Conservation (phyloP, 2,797 vertebrate genomes). For the Delichon dasypus region DNA sequence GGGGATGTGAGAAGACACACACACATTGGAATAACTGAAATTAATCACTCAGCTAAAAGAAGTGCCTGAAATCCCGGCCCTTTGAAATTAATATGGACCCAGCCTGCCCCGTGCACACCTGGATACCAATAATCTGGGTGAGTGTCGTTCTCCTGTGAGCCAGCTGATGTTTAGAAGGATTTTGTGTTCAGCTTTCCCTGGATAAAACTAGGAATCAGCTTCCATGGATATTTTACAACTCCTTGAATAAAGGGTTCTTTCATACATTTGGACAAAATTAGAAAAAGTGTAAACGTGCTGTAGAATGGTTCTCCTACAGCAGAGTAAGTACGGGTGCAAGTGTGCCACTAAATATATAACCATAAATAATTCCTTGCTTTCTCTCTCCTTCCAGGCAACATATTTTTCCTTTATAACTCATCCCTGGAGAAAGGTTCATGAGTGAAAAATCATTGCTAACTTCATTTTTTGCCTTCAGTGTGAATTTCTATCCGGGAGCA, state of each 20-base stretch:
- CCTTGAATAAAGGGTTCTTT: neutral
- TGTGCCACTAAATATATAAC: neutral
- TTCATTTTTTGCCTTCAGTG: conserved; percentile 52
- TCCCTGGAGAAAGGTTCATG: conserved; percentile 48
- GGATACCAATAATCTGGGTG: neutral
- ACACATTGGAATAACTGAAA: neutral
- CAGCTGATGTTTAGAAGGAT: neutral
- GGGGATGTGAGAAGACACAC: neutral
- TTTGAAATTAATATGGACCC: neutral
- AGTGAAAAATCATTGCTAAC: conserved; percentile 70
- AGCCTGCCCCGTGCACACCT: neutral
- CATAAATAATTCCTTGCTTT: conserved; percentile 12
- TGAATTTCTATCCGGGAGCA: conserved; percentile 60
- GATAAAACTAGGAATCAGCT: neutral
- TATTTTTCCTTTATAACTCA: conserved; percentile 53
- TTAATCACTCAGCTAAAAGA: neutral
- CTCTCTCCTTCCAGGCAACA: conserved; percentile 7
- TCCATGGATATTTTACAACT: neutral
- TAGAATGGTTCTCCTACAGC: neutral
- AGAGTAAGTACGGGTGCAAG: neutral
- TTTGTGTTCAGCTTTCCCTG: neutral
- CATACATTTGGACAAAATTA: neutral
- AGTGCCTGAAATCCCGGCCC: neutral
- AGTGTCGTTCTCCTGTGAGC: neutral
- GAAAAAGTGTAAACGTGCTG: neutral